A percentile compares a stretch with the other conserved stretches of the same genome.
phyloP scores from a whole-genome alignment of 2,113 vertebrate species.

The Meleagris gallopavo region DNA sequence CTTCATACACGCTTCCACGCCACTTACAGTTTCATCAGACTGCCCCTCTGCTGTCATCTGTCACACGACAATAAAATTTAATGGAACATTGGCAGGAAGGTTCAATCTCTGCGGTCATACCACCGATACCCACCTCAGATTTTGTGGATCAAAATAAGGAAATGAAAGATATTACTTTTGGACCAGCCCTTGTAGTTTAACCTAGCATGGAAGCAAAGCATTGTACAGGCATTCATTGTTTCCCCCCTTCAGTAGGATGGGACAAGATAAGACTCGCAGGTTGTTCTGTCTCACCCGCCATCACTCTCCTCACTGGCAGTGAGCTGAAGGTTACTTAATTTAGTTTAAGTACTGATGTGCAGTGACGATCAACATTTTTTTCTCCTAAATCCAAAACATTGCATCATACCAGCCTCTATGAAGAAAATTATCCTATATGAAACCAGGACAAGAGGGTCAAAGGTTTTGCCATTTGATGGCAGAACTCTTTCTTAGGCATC shows the following conservation, averaged over 20 bases:
- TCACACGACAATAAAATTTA: neutral
- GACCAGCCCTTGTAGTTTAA: neutral
- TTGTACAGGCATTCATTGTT: neutral
- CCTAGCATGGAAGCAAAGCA: neutral
- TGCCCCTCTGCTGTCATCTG: neutral
- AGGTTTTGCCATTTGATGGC: neutral
- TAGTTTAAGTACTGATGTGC: neutral
- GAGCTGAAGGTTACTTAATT: neutral
- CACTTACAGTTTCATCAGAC: no score
- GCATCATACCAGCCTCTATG: neutral
- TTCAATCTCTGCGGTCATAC: neutral
- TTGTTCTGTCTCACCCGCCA: neutral
- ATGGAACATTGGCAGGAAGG: neutral
- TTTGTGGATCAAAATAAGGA: neutral
- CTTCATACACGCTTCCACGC: neutral
- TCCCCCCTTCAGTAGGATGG: neutral
- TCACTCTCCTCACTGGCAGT: neutral
- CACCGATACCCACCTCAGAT: neutral
- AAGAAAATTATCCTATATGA: neutral
- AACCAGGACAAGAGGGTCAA: neutral
- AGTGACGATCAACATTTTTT: neutral
- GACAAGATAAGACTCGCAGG: neutral
- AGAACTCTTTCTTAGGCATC: neutral
- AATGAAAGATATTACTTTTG: neutral
- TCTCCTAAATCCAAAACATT: neutral